A percentile compares a stretch with the other conserved stretches of the same genome.
Evolutionary conservation across 2,888 invertebrate genomes (phyloP).

Genomic region (Thecocarcelia acutangulata): DNA sequence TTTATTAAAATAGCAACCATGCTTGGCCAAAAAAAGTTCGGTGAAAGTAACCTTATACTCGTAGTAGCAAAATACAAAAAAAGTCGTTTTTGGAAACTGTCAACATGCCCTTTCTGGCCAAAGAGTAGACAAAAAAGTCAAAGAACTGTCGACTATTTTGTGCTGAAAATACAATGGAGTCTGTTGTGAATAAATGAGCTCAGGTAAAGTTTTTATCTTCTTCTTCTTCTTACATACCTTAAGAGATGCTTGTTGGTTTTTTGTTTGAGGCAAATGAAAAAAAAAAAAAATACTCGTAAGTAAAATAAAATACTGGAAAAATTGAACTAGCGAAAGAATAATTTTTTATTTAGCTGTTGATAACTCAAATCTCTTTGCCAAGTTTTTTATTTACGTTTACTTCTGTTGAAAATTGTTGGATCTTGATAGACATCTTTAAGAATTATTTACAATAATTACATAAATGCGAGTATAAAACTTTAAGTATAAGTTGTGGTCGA

Average conservation of each 20-base stretch:
- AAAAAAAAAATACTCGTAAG: too few relatives aligned
- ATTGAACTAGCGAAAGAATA: too few relatives aligned
- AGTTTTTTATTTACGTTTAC: too few relatives aligned
- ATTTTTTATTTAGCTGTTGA: too few relatives aligned
- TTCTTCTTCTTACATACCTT: neutral
- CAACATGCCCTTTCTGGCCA: slow-evolving; percentile 54
- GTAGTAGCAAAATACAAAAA: neutral
- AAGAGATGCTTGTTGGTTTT: slow-evolving; percentile 25
- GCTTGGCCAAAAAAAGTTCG: slow-evolving; percentile 30
- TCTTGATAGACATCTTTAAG: too few relatives aligned
- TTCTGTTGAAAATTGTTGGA: too few relatives aligned
- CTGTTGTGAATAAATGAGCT: slow-evolving; percentile 52
- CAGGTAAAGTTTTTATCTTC: slow-evolving; percentile 31
- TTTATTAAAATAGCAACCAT: slow-evolving; percentile 53
- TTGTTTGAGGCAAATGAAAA: neutral
- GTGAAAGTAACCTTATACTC: slow-evolving; percentile 18
- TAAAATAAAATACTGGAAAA: too few relatives aligned
- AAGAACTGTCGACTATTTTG: slow-evolving; percentile 47
- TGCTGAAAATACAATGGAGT: slow-evolving; percentile 17
- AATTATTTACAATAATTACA: too few relatives aligned
- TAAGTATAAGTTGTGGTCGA: too few relatives aligned
- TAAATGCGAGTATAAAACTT: too few relatives aligned
- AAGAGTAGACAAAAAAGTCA: slow-evolving; percentile 47
- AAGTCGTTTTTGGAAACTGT: slow-evolving; percentile 52
- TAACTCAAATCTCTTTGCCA: too few relatives aligned